phyloP scores from a whole-genome alignment of 2,888 invertebrate species.

The Drosophila parthenogenetica region DNA sequence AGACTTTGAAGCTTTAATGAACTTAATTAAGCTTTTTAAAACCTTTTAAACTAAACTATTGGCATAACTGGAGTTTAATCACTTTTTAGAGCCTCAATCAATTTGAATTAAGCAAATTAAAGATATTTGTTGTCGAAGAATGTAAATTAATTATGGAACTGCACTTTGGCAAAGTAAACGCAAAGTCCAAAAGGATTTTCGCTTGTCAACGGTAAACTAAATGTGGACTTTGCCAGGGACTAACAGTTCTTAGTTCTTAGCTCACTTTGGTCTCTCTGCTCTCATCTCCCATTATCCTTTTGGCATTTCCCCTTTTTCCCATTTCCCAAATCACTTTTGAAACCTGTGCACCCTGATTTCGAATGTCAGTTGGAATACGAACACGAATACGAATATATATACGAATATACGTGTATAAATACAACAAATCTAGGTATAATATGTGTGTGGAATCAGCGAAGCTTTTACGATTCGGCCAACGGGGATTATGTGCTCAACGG shows the following conservation, averaged over 20 bases:
- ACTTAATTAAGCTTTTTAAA: no score
- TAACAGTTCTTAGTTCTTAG: constrained; percentile 6
- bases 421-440: constrained; percentile 78
- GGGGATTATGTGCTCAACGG: constrained; percentile 69
- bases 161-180: constrained; percentile 8
- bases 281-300: no score
- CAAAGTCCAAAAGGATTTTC: constrained; percentile 7
- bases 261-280: constrained; percentile 2
- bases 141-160: constrained; percentile 14
- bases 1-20: no score
- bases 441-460: constrained; percentile 69
- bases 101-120: neutral
- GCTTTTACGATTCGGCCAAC: constrained; percentile 74
- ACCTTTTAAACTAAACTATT: no score
- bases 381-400: no score
- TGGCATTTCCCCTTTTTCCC: neutral
- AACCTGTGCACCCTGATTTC: constrained; percentile 71
- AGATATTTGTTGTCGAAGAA: neutral
- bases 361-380: constrained; percentile 26
- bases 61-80: neutral
- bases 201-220: constrained; percentile 22
- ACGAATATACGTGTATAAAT: constrained; percentile 47
- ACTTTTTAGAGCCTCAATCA: neutral
- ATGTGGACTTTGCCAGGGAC: constrained; percentile 40
- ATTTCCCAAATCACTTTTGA: constrained; percentile 67